Conservation (phyloP, 2,113 vertebrate genomes). For the Rhea pennata region DNA sequence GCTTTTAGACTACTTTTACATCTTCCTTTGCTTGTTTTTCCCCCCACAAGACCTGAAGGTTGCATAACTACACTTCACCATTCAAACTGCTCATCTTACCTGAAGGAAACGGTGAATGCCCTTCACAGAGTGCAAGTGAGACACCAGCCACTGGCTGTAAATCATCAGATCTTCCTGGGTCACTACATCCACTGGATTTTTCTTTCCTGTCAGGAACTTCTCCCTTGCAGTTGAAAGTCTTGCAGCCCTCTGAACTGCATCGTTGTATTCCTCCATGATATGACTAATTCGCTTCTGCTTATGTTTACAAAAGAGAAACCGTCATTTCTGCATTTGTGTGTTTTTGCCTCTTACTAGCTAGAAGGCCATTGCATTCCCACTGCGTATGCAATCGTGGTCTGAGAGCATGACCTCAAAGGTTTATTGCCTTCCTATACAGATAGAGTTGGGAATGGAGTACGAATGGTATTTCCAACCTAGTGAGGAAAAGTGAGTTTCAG, state of each 20-base stretch:
- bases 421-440: neutral
- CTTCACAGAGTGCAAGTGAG: constrained; percentile 76
- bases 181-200: constrained; percentile 47
- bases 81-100: constrained; percentile 44
- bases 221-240: constrained; percentile 74
- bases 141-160: constrained; percentile 77
- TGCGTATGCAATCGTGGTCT: neutral
- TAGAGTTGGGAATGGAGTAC: neutral
- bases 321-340: neutral
- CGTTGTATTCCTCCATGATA: constrained; percentile 74
- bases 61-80: neutral
- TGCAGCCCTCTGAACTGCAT: constrained; percentile 75
- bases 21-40: neutral
- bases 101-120: constrained; percentile 74
- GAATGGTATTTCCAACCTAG: neutral
- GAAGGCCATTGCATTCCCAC: neutral
- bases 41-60: neutral
- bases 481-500: neutral
- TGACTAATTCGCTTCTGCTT: constrained; percentile 71
- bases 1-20: neutral
- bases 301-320: neutral
- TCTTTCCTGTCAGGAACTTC: constrained; percentile 71
- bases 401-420: neutral
- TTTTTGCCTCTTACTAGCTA: neutral
- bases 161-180: constrained; percentile 76